These are phyloP conservation scores for Varanus komodoensis DNA, from an alignment of 2,113 vertebrate genomes.

Conservation along the genomic window DNA sequence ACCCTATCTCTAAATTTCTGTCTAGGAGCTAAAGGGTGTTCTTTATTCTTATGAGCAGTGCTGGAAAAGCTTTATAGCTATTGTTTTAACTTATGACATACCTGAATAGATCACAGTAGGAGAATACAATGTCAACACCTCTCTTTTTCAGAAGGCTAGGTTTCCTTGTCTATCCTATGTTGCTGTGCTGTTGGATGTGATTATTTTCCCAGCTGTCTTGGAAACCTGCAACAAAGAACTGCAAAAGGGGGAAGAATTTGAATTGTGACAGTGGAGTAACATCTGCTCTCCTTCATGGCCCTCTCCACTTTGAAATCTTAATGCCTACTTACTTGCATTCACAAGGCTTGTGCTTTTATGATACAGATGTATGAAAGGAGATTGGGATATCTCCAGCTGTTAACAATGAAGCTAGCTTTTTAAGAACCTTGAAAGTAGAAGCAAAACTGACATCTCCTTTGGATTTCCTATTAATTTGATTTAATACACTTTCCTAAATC, in stretches of 20 bases:
- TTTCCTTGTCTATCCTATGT: neutral
- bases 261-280: neutral
- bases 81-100: neutral
- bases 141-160: conserved; percentile 28
- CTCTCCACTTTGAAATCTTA: neutral
- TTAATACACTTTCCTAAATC: conserved; percentile 46
- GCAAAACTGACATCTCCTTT: conserved; percentile 29
- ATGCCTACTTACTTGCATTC: conserved; percentile 21
- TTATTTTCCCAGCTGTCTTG: conserved; percentile 23
- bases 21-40: neutral
- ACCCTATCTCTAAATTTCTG: neutral
- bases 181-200: conserved; percentile 9
- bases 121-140: neutral
- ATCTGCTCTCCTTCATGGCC: conserved; percentile 11
- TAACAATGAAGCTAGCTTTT: conserved; percentile 36
- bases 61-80: neutral
- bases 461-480: conserved; percentile 49
- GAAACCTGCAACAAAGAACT: conserved; percentile 24
- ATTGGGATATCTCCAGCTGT: conserved; percentile 23
- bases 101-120: neutral
- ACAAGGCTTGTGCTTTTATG: conserved; percentile 12
- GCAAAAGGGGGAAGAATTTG: neutral
- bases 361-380: neutral
- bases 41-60: conserved; percentile 14
- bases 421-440: conserved; percentile 27